Evolutionary conservation across 2,113 vertebrate species (phyloP).

Genomic region (Tragulus kanchil): DNA sequence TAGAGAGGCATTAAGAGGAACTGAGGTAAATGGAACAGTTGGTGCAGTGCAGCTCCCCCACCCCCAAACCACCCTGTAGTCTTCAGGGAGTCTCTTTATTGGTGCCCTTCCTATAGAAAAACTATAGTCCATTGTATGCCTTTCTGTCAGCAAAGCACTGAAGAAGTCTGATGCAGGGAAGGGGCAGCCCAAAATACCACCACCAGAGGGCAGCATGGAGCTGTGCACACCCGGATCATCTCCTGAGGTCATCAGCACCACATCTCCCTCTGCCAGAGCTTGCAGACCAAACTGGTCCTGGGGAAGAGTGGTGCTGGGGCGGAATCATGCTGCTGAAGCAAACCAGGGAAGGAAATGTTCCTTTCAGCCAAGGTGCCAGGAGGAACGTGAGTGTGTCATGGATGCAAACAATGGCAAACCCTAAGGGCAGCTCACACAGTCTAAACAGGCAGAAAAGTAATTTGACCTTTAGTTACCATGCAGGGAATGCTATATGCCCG

Average conservation of each 20-base stretch:
- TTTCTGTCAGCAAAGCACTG: not conserved
- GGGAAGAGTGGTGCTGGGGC: not conserved
- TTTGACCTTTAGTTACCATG: not conserved
- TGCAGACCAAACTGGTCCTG: not conserved
- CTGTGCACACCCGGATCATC: not conserved
- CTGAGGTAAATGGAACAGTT: not conserved
- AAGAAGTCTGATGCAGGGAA: not conserved
- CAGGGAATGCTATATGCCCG: not conserved
- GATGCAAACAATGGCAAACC: not conserved
- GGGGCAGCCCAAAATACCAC: not conserved
- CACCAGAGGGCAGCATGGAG: constrained; percentile 76
- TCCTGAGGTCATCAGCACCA: not conserved
- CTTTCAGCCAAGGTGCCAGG: not conserved
- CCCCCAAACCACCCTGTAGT: not conserved
- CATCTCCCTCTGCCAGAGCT: not conserved
- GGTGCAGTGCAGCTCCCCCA: not conserved
- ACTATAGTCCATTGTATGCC: not conserved
- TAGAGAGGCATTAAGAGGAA: not conserved
- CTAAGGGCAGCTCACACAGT: not conserved
- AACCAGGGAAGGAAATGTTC: not conserved
- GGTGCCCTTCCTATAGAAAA: not conserved
- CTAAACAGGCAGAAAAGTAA: not conserved
- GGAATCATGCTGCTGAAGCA: not conserved
- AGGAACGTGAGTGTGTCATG: not conserved
- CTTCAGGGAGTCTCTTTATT: not conserved